Base-by-base conservation (phyloP, 2,113 vertebrate genomes). In the Oriolus oriolus region DNA sequence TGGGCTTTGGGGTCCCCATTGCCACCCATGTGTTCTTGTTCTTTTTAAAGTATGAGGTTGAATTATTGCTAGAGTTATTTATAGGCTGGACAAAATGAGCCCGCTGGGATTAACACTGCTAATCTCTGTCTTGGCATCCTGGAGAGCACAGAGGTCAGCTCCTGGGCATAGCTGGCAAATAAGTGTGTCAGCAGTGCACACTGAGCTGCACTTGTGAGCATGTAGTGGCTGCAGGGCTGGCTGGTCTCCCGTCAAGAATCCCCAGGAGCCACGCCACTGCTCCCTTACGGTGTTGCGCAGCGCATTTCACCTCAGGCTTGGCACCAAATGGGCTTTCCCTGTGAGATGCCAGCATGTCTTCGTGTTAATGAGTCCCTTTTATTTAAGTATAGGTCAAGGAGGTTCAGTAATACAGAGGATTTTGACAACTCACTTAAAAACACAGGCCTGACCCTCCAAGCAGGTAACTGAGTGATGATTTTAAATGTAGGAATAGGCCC, bases 171-270 rank as follows among this genome's bases (percentile, higher is more conserved):
- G 8, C 28, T 4, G 9, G 53, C 57, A 56, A 41, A 4, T 35
- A 27, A 42, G 20, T 7, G 4, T 47, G 12, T 59, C 21, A 1
- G 42, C 35, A 19, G 23, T 17, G 27, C 54, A 17, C 37, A 1
- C 27, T 3, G 3, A 41, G 39, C 35, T 52, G 49, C 11, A 9
- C 69, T 16, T 8, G 8, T 8, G 33, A 31, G 33, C 0, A 0
- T 1, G 1, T 11, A 13, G 14, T 15, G 44, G 41, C 66, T 6
- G 3, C 57, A 35, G 39, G 35, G 54, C 27, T 39, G n/a, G 41
- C 56, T 53, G 5, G 1, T 24, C 9, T 87, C 70, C 54, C 3
- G 0, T 12, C 23, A 63, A 23, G 22, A 13, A 45, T 13, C 33
- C n/a, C 37, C 26, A n/a, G 24, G 30, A 59, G 31, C 54, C 20